Evolutionary conservation across 2,888 invertebrate genomes (phyloP), one percentile per base, ranked within the genome.

Genomic region (Allophyes oxyacanthae): DNA sequence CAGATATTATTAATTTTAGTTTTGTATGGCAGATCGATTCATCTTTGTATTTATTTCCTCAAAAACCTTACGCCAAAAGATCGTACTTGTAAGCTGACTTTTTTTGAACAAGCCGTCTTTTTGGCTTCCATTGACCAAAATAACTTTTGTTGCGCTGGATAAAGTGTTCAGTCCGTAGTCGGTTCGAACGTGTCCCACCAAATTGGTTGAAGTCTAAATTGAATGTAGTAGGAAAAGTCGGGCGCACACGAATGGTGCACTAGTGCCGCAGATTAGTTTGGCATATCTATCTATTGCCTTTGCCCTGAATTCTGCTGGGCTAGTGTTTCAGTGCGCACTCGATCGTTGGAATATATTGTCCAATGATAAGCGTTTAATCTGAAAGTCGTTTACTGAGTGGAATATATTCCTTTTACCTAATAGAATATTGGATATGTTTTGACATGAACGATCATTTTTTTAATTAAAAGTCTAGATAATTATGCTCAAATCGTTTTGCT

Each of bases 161-260:
- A 56, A 48, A 65, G 55, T 58, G 51, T 49, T 37, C 71, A 34
- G 52, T 44, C 41, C 59, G 37, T 40, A 53, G 60, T 37, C 41
- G 33, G 48, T 54, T 55, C 53, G 53, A 52, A 60, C 64, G 67
- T 64, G 64, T 67, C 58, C 52, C 43, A 57, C 41, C 59, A 76
- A 79, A 82, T 79, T 76, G 72, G 69, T 58, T 54, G 58, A 70
- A 77, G 72, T 70, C 75, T 78, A 79, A n/a, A 79, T 82, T 78
- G 78, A 81, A 79, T 81, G 65, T 51, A 57, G 62, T 54, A 65
- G 66, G 62, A 64, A 71, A 66, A 68, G 72, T 59, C 59, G 38
- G 59, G 13, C 53, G 46, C 41, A 46, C 46, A 25, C 37, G 56
- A 58, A 54, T 58, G 44, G 58, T 64, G 68, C 62, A 57, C 70